phyloP scores from a whole-genome alignment of 2,888 invertebrate species.

The Ditylenchus weischeri region DNA sequence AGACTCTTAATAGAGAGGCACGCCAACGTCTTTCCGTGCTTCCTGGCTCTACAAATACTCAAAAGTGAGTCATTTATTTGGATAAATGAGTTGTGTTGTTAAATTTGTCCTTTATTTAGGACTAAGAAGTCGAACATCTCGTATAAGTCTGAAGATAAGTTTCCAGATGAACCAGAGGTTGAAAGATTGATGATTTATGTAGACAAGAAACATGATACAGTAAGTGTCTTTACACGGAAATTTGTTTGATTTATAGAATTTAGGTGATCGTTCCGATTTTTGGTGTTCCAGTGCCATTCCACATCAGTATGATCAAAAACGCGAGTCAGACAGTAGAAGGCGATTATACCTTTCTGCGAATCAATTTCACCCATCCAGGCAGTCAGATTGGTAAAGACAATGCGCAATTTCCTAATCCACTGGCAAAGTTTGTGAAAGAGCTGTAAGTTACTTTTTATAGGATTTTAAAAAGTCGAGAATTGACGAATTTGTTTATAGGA shows the following conservation, averaged over 20 bases:
- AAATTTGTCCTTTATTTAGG: conserved; percentile 58
- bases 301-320: conserved; percentile 97
- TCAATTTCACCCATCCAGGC: conserved; percentile 98
- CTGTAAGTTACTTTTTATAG: conserved; percentile 64
- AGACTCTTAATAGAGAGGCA: conserved; percentile 84
- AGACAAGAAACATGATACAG: conserved; percentile 92
- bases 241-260: background rate
- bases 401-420: conserved; percentile 84
- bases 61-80: conserved; percentile 15
- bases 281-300: conserved; percentile 92
- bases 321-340: conserved; percentile 97
- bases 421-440: conserved; percentile 96
- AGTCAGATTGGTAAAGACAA: conserved; percentile 87
- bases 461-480: background rate
- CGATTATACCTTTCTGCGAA: conserved; percentile 91
- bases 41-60: conserved; percentile 46
- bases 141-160: conserved; percentile 83
- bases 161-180: conserved; percentile 92
- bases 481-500: conserved; percentile 61
- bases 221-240: background rate
- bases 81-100: background rate
- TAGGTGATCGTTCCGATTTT: conserved; percentile 81
- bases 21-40: conserved; percentile 85
- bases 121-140: conserved; percentile 81
- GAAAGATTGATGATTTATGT: conserved; percentile 89